Conservation (phyloP, 2,888 invertebrate genomes). For the Timandra comae region DNA sequence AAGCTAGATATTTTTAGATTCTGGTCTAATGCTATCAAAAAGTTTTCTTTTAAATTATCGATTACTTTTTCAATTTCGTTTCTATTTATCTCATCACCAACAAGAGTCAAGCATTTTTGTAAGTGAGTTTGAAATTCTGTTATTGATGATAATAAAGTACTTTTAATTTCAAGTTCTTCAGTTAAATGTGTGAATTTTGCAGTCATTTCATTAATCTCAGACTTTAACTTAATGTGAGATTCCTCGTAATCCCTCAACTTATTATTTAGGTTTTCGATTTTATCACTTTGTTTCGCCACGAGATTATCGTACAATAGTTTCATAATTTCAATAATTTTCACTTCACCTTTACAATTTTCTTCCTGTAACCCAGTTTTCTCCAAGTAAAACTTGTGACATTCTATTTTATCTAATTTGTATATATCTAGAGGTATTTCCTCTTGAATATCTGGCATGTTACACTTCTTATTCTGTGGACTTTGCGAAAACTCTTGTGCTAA, state of each 20-base stretch:
- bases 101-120: constrained; percentile 30
- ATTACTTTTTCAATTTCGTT: constrained; percentile 26
- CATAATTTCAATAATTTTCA: constrained; percentile 57
- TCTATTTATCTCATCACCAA: constrained; percentile 9
- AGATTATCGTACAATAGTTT: constrained; percentile 50
- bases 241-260: constrained; percentile 51
- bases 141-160: too few relatives aligned
- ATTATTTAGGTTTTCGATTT: constrained; percentile 56
- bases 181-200: too few relatives aligned
- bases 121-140: constrained; percentile 32
- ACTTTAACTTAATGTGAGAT: constrained; percentile 33
- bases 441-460: constrained; percentile 36
- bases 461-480: constrained; percentile 19
- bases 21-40: constrained; percentile 43
- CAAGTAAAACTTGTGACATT: constrained; percentile 50
- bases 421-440: constrained; percentile 39
- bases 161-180: too few relatives aligned
- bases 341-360: constrained; percentile 31
- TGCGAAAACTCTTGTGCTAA: constrained; percentile 20
- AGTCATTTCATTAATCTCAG: constrained; percentile 31
- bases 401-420: constrained; percentile 47
- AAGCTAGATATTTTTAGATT: constrained; percentile 39
- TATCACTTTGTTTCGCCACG: constrained; percentile 44
- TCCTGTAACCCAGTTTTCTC: constrained; percentile 44
- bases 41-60: constrained; percentile 37